Evolutionary conservation across 2,888 invertebrate species (phyloP), one percentile per base, ranked within the genome.

Genomic region (Panzeria rudis): DNA sequence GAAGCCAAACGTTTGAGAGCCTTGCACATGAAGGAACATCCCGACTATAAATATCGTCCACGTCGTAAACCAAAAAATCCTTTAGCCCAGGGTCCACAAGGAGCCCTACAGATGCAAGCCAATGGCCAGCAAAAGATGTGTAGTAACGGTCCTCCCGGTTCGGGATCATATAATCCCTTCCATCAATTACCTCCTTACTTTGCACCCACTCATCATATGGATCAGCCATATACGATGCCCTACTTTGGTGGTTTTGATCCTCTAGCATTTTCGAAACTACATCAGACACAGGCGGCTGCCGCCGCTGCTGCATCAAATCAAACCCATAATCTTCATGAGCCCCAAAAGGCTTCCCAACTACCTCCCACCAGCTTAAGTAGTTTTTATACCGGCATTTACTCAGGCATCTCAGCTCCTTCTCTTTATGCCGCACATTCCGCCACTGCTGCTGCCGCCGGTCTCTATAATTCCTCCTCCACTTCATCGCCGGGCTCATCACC

Each of bases 1-100:
- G 98, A 98, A 92, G 98, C 98, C 0, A 98, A 98, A 92, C 94
- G 98, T 52, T 93, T 98, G 84, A 94, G 98, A 8, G 96, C 96
- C 0, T 93, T 96, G 89, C 97, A 98, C 94, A 98, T 97, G 97
- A 97, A 96, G 93, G 97, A 97, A 90, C 97, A 97, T 90, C 97
- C 97, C 0, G 97, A 97, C 91, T 97, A 97, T 93, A 97, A 97
- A 93, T 97, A 97, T 93, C 93, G 97, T 76, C 97, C 97, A 81
- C 94, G 97, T 87, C 94, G 97, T 92, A 97, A 97, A 93, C 96
- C 97, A 72, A 97, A 97, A 92, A 94, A 96, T 5, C 95, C 95
- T 0, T 93, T 95, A 8, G 93, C 93, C 2, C 94, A 94, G 29
- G 87, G 91, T 86, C 90, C 90, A 3, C 92, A 91, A 68, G 89